Base-by-base conservation (phyloP, 2,888 invertebrate genomes). In the Heliconius aoede region DNA sequence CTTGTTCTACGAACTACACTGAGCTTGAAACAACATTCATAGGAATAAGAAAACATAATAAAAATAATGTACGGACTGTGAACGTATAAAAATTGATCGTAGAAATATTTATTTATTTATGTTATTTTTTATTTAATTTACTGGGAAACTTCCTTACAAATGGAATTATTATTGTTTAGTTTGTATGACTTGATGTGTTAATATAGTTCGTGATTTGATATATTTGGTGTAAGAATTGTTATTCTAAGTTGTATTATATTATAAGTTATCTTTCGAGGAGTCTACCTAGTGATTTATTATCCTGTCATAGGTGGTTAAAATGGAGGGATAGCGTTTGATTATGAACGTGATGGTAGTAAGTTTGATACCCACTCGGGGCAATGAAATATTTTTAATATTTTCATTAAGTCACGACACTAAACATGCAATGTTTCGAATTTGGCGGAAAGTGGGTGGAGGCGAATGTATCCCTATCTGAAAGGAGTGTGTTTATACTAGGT, bases 51-150 rank as follows among this genome's bases (percentile, higher is more conserved):
- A 60, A 60, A 28, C 60, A 60, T 26, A 60, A 60, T 60, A 60
- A 60, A 55, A 60, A 26, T 60, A 60, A 60, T 15, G 15, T 60
- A 15, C n/a, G 55, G 3, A n/a, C 55, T 55, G n/a, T 15, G 26
- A 26, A 60, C 26, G 60, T 60, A 26, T 60, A 26, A 60, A 60
- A 60, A 60, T 26, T 60, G 26, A 60, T 60, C 24, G 13, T 7
- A 60, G 15, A 28, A 15, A 60, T 60, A 83, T 85, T 84, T 85
- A 81, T 85, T 82, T 84, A 82, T 83, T 82, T 78, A 80, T 78
- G 83, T 85, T 84, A 85, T 81, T 85, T 82, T 84, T 81, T 78
- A 79, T 78, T 77, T 78, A 76, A 46, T 46, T 46, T 18, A 46
- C 75, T 60, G 83, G 84, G 73, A 61, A 79, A 78, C 80, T 79